Evolutionary conservation across 2,888 invertebrate species (phyloP), one percentile per base, ranked within the genome.

Genomic region (Orgyia antiqua): DNA sequence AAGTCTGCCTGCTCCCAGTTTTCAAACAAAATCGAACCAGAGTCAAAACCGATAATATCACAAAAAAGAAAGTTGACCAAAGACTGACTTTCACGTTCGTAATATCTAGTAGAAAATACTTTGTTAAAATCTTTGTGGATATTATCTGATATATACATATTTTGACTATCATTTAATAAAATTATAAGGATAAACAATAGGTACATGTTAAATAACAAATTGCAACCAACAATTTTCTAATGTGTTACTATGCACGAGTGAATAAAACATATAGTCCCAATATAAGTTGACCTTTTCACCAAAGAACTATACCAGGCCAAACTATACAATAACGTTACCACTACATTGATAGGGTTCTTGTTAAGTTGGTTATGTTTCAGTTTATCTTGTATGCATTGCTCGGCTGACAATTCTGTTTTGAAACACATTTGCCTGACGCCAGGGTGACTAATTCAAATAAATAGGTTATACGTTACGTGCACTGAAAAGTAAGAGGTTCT

Each of bases 351-450:
- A 12, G 24, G 24, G 44, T 7, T 47, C 37, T 31, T 4, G 18
- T 9, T 38, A 36, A 6, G 15, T n/a, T 47, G 34, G 57, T 2
- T 19, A 4, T 12, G 24, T 38, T 31, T 35, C 12, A 29, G 43
- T 39, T 59, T 40, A 45, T 57, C 49, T 51, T 27, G 46, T 56
- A 57, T 60, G 58, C 61, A 63, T 59, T 53, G 50, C 51, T 10
- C 26, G 33, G 37, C 36, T 41, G 50, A 47, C 51, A 52, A 53
- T 52, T 42, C 44, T 39, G 53, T 61, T n/a, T 57, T 57, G 39
- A 38, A 36, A 48, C 46, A 39, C 36, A 40, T 48, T 44, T 45
- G 42, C 33, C 26, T 41, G 35, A 39, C 36, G 30, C n/a, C 31
- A 15, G 40, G 25, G 31, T 43, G 37, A 42, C 41, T 57, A 56